Percentiles rank a stretch among this genome's conserved stretches.
These are phyloP conservation scores for Philereme transversata DNA, from an alignment of 2,888 invertebrate genomes.

Conservation along the genomic window DNA sequence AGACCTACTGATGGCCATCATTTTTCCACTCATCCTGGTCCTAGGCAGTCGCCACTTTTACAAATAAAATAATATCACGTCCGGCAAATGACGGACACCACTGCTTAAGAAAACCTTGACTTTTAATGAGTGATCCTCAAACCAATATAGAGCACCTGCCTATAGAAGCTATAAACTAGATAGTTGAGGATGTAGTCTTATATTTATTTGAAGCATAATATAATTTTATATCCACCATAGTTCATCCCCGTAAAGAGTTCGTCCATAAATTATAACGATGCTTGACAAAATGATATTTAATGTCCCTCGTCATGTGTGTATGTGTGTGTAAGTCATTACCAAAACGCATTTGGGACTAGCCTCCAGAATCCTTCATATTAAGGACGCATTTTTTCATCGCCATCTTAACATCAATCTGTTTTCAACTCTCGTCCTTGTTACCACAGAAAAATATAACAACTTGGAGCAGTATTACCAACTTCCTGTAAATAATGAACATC, in stretches of 20 bases:
- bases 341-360: conserved; percentile 70
- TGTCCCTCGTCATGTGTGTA: conserved; percentile 48
- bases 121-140: not conserved
- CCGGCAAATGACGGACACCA: not conserved
- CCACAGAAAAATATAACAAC: conserved; percentile 21
- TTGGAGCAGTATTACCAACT: conserved; percentile 13
- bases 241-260: conserved; percentile 60
- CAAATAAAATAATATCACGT: no score
- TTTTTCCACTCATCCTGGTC: no score
- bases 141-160: conserved; percentile 14
- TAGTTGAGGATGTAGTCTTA: conserved; percentile 58
- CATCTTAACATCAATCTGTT: conserved; percentile 75
- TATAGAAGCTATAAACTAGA: conserved; percentile 12
- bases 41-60: no score
- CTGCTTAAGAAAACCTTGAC: not conserved
- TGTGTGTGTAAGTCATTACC: conserved; percentile 71
- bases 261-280: conserved; percentile 67
- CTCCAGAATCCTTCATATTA: conserved; percentile 71
- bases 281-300: conserved; percentile 80
- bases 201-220: conserved; percentile 63
- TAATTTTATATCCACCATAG: conserved; percentile 63
- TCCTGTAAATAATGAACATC: no score
- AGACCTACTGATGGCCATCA: no score
- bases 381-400: conserved; percentile 75
- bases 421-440: conserved; percentile 74